Evolutionary conservation across 92 coral and sea anemone species (phyloP).

Genomic region (Hydrozoanthus gracilis): DNA sequence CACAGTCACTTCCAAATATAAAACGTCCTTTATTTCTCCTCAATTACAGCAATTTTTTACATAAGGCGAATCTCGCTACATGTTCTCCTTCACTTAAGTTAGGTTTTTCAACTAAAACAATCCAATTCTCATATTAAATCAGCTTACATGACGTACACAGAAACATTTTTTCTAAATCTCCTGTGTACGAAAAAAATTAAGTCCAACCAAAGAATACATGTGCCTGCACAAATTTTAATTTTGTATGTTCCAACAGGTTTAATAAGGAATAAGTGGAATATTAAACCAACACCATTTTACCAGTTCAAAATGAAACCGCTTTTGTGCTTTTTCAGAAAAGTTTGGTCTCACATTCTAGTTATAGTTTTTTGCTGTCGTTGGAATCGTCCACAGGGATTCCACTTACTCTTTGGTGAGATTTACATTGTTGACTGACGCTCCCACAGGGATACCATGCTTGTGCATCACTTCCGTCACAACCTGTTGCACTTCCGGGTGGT

Average conservation of each 20-base stretch:
- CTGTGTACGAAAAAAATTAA: too few species aligned
- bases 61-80: not conserved
- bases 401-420: conserved; percentile 96
- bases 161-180: too few species aligned
- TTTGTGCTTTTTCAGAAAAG: too few species aligned
- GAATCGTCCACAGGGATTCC: not conserved
- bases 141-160: conserved; percentile 16
- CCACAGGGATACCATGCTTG: conserved; percentile 98
- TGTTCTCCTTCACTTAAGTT: not conserved
- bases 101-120: not conserved
- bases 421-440: conserved; percentile 77
- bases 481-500: conserved; percentile 94
- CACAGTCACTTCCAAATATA: not conserved
- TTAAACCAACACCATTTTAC: too few species aligned
- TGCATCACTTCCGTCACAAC: conserved; percentile 90
- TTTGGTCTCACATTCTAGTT: not conserved
- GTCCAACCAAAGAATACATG: too few species aligned
- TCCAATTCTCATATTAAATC: conserved; percentile 13
- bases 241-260: too few species aligned
- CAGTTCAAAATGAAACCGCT: too few species aligned
- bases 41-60: not conserved
- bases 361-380: not conserved
- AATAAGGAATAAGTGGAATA: too few species aligned
- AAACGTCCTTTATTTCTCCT: conserved; percentile 18
- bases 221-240: too few species aligned